phyloP scores from a whole-genome alignment of 2,113 vertebrate genomes.

The Pedionomus torquatus region DNA sequence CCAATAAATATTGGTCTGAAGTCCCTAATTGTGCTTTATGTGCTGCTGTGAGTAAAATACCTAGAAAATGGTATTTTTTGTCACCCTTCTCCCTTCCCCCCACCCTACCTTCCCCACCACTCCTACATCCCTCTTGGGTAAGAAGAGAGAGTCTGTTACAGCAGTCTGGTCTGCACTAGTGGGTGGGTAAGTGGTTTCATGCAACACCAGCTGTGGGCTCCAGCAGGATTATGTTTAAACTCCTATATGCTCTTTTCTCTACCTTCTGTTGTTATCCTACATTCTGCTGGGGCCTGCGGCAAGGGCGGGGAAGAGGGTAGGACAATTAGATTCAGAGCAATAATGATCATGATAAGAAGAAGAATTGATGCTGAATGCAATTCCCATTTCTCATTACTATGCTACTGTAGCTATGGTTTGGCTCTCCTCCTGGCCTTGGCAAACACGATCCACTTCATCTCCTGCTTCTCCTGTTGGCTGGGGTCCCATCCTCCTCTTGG shows the following conservation, averaged over 20 bases:
- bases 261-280: background rate
- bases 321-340: background rate
- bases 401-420: conserved; percentile 64
- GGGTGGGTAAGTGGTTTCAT: background rate
- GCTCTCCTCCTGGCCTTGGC: conserved; percentile 70
- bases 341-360: background rate
- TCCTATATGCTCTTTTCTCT: background rate
- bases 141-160: background rate
- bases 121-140: background rate
- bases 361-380: background rate
- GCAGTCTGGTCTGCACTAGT: background rate
- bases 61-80: background rate
- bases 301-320: background rate
- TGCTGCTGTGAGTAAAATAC: background rate
- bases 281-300: background rate
- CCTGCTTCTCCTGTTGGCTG: conserved; percentile 72
- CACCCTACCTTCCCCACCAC: background rate
- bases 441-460: conserved; percentile 57
- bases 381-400: conserved; percentile 39
- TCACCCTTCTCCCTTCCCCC: background rate
- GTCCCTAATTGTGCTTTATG: background rate
- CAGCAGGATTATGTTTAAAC: background rate
- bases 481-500: conserved; percentile 68
- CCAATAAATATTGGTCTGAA: background rate
- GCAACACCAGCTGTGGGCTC: background rate